Evolutionary conservation across 2,888 invertebrate species (phyloP), one percentile per base, ranked within the genome.

Genomic region (Andricus curvator): DNA sequence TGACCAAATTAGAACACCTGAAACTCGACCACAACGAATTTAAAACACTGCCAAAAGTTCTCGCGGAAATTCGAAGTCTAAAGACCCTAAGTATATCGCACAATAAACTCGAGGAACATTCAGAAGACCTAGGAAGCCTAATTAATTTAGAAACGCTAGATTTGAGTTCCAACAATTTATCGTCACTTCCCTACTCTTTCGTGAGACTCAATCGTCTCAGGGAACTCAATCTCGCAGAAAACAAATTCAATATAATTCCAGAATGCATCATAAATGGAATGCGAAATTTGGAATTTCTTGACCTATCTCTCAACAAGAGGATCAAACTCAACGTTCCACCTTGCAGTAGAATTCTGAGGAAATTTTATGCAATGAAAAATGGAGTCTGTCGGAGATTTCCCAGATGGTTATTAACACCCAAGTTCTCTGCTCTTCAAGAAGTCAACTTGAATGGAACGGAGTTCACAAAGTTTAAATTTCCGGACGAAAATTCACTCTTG

Each of bases 1-100:
- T 84, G 4, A 56, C 20, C 5, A 85, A 85, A 65, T 56, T 85
- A 15, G 33, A 79, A n/a, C 48, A 82, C 1, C 74, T 84, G 4
- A 80, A 77, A 51, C 67, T 83, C 13, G 67, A 83, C 48, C 62
- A 83, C 4, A 91, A 92, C 82, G 9, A 83, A 62, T 78, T 92
- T 2, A 29, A 78, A 0, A 62, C 67, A 76, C 37, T 92, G 29
- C 91, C 92, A 0, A 79, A 86, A 5, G 85, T 87, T 1, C 68
- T 90, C 2, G 80, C 70, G 37, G n/a, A 81, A 33, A 81, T 91
- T n/a, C 82, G 78, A 13, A 80, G 84, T 20, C 81, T 91, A 5
- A 77, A 84, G 65, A 86, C 83, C 33, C 64, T 94, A 70, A 94
- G 94, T 88, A 81, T 94, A 1, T 94, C 94, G 82, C 88, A 93